These are phyloP conservation scores for Okamejei kenojei DNA, from an alignment of 2,797 vertebrate genomes.

Conservation along the genomic window DNA sequence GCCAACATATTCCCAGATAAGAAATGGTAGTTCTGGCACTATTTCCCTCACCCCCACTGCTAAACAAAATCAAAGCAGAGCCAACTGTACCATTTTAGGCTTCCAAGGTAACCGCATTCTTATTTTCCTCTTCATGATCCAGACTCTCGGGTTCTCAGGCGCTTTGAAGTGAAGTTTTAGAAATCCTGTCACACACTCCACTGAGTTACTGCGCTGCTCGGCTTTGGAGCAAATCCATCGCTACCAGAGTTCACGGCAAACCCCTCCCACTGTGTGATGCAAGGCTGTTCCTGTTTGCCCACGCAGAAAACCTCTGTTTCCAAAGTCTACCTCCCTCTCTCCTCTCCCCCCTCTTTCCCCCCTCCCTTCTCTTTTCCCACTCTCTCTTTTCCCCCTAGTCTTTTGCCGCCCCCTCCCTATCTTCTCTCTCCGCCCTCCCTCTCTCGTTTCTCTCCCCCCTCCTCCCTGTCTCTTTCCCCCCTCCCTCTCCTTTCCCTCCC, in stretches of 20 bases:
- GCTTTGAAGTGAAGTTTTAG: slow-evolving; percentile 56
- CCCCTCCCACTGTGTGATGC: slow-evolving; percentile 50
- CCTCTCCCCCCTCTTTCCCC: not conserved
- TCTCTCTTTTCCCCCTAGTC: slow-evolving; percentile 39
- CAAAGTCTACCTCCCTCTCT: slow-evolving; percentile 43
- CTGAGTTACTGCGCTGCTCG: slow-evolving; percentile 32
- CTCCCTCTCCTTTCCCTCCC: too few relatives aligned
- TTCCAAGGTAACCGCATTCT: slow-evolving; percentile 90
- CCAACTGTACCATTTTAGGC: slow-evolving; percentile 79
- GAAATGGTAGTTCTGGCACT: not conserved
- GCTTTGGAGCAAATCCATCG: slow-evolving; percentile 45
- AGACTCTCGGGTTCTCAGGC: slow-evolving; percentile 39
- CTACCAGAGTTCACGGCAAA: slow-evolving; percentile 46
- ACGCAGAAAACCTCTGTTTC: slow-evolving; percentile 42
- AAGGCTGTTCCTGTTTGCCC: slow-evolving; percentile 51
- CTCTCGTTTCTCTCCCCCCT: too few relatives aligned
- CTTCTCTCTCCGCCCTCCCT: slow-evolving; percentile 35
- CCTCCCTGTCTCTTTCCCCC: too few relatives aligned
- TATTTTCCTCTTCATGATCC: slow-evolving; percentile 65
- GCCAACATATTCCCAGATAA: not conserved
- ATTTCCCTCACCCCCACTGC: too few relatives aligned
- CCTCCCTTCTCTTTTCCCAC: slow-evolving; percentile 30
- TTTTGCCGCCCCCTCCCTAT: slow-evolving; percentile 32
- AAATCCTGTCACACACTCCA: slow-evolving; percentile 58
- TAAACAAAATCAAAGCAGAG: not conserved